Base-by-base conservation (phyloP, 1,140 invertebrate genomes). In the Drosophila fuyamai region DNA sequence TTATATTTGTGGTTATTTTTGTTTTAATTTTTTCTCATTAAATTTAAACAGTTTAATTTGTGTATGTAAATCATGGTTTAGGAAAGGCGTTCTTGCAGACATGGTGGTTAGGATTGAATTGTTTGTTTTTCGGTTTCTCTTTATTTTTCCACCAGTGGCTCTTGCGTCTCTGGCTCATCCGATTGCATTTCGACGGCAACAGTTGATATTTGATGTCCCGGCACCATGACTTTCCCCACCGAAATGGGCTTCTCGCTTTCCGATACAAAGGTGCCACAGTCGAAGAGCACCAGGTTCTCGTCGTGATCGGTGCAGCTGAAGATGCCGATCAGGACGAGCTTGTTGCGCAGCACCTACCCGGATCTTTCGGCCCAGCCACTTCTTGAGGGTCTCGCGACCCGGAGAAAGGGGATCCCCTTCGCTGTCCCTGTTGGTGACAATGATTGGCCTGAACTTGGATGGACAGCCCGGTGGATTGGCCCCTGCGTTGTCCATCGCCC, bases 271-370 rank as follows among this genome's bases (percentile, higher is more conserved):
- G 44, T 47, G 9, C 16, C 44, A 23, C 44, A 47, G 2, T 80
- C 23, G 41, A 57, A 48, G 12, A 80, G 29, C 1, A 80, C 60
- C 40, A 80, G 23, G 41, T 82, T 80, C 56, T 54, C 13, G 36
- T 80, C 68, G 29, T 32, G 73, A 57, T 80, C 73, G 16, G 77
- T 80, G 53, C 67, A 80, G 32, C 78, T 77, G 18, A 80, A 80
- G 18, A 77, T 54, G 5, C 79, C 74, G 23, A 82, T 61, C 9
- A 80, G 32, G 1, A 48, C 46, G 14, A 65, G 35, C 40, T 74
- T 65, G 9, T 74, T 81, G 29, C 58, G 44, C 14, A 81, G 62
- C 3, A 51, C 65, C 1, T n/a, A 81, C 60, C 2, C 78, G 59
- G 4, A 74, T 54, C 13, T 59, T 23, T 14, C 56, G 59, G 6